Base-by-base conservation (phyloP, 2,888 invertebrate genomes). In the Spisula subtruncata region DNA sequence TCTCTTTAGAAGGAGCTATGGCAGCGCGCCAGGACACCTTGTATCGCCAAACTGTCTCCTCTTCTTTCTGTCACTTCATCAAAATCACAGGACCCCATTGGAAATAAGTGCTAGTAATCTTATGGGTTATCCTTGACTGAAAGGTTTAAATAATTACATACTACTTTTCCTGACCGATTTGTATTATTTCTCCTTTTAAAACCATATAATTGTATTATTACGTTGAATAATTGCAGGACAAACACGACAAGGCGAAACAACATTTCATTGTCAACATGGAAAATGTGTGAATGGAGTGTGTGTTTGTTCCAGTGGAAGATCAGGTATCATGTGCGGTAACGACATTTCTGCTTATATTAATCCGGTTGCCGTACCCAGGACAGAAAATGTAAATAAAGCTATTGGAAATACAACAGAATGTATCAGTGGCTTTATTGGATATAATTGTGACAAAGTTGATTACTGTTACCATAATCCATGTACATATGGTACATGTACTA, bases 361-460 rank as follows among this genome's bases (percentile, higher is more conserved):
- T 25, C 25, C 46, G 0, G 25, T 18, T 25, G 48, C 25, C 0
- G 0, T 18, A 25, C 35, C 46, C 0, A n/a, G 25, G n/a, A 20
- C 48, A 12, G 14, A 32, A 14, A 51, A 32, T 10, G 32, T 48
- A 32, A 10, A 14, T 32, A 29, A 20, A 10, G 29, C 56, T 16
- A 14, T n/a, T 54, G 56, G 35, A 10, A 48, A 46, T 25, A 32
- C 32, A 12, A 32, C 82, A 32, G 14, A 82, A 56, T 82, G 82
- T 48, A 20, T 4, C 12, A 48, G 46, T 48, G 82, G 54, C 14
- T 82, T 16, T 18, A 82, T 35, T 2, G 82, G 82, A 18, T 82
- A 48, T 32, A 82, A 82, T 29, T 82, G 82, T 82, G 82, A 82
- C 29, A 29, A 10, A 82, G 18, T 32, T 20, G 56, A 82, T 35